These are phyloP conservation scores for Tupaia tana DNA, from an alignment of 2,113 vertebrate genomes.

Conservation along the genomic window DNA sequence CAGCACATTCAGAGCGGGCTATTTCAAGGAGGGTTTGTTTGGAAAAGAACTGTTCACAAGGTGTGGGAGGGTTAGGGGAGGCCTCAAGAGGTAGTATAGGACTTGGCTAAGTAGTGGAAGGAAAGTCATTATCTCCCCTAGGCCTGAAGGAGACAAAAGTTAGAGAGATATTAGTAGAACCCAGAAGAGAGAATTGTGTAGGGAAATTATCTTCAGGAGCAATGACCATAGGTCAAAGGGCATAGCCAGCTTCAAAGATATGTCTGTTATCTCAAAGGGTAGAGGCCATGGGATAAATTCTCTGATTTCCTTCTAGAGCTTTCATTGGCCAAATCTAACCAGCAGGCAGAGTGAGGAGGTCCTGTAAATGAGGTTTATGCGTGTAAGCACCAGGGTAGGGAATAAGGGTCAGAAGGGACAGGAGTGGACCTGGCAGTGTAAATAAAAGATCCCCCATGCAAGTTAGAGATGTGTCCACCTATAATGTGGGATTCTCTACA, in stretches of 20 bases:
- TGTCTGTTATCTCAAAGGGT: not conserved
- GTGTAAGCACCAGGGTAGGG: not conserved
- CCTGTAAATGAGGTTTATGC: not conserved
- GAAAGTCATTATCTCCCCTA: not conserved
- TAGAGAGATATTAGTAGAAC: not conserved
- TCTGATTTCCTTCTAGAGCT: not conserved
- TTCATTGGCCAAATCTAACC: not conserved
- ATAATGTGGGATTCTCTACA: slow-evolving; percentile 57
- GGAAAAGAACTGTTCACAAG: not conserved
- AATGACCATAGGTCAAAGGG: not conserved
- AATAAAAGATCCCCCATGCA: not conserved
- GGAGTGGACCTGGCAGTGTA: not conserved
- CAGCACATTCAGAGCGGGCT: not conserved
- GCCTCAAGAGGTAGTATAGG: not conserved
- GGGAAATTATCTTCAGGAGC: not conserved
- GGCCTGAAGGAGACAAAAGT: too few relatives aligned
- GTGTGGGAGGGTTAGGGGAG: fast-evolving
- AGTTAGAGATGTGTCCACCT: slow-evolving; percentile 22
- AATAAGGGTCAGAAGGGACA: not conserved
- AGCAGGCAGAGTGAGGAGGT: not conserved
- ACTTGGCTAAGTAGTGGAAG: not conserved
- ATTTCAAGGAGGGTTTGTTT: not conserved
- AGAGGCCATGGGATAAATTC: not conserved
- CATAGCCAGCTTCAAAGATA: not conserved
- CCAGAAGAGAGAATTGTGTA: not conserved